These are phyloP conservation scores for Phrynocephalus vlangalii DNA, from an alignment of 2,797 vertebrate species.

Conservation along the genomic window DNA sequence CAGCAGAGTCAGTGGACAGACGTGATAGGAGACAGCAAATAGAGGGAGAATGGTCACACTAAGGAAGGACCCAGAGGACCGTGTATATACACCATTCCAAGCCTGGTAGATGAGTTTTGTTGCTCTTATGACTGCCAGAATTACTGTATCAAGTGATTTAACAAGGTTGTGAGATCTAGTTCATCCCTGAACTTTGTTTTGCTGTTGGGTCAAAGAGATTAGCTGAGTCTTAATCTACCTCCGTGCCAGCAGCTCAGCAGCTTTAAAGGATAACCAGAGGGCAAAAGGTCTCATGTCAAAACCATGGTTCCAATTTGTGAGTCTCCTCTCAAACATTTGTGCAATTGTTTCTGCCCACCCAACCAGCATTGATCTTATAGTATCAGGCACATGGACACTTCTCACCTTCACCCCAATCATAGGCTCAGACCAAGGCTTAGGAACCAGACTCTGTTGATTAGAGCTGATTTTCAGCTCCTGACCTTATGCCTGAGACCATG, in stretches of 20 bases:
- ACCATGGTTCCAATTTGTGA: conserved; percentile 26
- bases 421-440: conserved; percentile 10
- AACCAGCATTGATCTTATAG: not conserved
- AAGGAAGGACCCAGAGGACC: too few relatives aligned
- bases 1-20: not conserved
- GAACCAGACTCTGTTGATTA: conserved; percentile 26
- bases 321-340: conserved; percentile 11
- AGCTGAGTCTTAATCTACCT: not conserved
- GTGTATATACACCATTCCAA: not conserved
- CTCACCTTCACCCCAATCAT: not conserved
- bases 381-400: not conserved
- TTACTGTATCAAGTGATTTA: not conserved
- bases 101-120: not conserved
- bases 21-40: not conserved
- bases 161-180: not conserved
- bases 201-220: conserved; percentile 1
- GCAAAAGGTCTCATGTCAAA: conserved; percentile 21
- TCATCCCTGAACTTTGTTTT: not conserved
- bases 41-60: not conserved
- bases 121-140: not conserved
- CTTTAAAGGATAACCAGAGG: conserved; percentile 16
- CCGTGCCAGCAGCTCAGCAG: not conserved
- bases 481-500: conserved; percentile 11
- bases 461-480: conserved; percentile 2
- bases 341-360: conserved; percentile 7